Evolutionary conservation across 2,888 invertebrate species (phyloP), one percentile per base, ranked within the genome.

Genomic region (Pterostichus niger): DNA sequence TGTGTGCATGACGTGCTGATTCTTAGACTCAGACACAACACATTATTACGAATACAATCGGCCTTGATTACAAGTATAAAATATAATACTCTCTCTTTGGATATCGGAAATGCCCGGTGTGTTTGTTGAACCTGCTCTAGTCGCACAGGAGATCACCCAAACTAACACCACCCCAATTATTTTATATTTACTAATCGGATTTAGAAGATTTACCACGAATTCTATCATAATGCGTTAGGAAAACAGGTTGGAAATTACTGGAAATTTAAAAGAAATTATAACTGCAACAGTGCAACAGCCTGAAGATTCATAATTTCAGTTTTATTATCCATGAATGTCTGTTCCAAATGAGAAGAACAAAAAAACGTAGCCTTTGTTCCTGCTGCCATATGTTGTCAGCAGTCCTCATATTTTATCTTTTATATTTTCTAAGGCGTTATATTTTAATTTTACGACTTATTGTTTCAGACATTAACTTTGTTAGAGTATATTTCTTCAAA

Each of bases 261-360:
- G 0, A 10, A 17, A 56, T 49, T 49, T n/a, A 10, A 17, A 56
- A 56, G 17, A 15, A 56, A 56, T 56, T 56, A 56, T 56, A 49
- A 56, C 56, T 56, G 10, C 56, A 15, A 56, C 52, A 52, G 13
- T 10, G 44, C 11, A 11, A 44, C 24, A 49, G 11, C 2, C 13
- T 56, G 6, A 64, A 44, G 44, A 44, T 71, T 44, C 68, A 71
- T 71, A 71, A 71, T 71, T 71, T 71, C 11, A 71, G 40, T 71
- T 71, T 71, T 71, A 71, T 71, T 71, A 71, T 71, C 68, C 68
- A 71, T 71, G 68, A 71, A 71, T 71, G 68, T 71, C 68, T 13
- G 68, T 71, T 40, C 68, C 11, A 71, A 71, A 71, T 71, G 40
- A 71, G 31, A 71, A 6, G 31, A 31, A 44, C 40, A 40, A 71